Evolutionary conservation across 2,113 vertebrate genomes (phyloP).

Genomic region (Arvicanthis niloticus): DNA sequence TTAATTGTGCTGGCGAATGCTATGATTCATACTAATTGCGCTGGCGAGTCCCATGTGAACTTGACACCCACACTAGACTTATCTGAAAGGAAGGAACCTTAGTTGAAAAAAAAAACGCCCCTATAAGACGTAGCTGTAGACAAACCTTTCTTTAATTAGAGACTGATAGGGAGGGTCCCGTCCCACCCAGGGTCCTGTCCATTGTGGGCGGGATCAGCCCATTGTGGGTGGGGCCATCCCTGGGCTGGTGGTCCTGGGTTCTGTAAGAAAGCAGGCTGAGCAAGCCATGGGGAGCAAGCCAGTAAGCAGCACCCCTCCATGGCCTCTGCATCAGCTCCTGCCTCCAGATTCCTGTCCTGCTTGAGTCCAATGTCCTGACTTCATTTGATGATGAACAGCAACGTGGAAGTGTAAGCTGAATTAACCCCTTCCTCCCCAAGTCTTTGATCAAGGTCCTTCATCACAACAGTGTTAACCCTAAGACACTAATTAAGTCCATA

Average conservation of each 20-base stretch:
- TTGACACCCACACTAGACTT: not conserved
- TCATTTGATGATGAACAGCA: not conserved
- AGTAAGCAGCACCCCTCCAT: not conserved
- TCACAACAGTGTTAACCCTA: not conserved
- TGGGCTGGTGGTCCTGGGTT: not conserved
- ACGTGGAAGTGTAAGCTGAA: not conserved
- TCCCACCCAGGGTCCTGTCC: no score
- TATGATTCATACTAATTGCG: not conserved
- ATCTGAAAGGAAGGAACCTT: not conserved
- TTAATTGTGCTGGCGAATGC: not conserved
- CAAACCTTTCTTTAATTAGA: not conserved
- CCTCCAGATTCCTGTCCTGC: not conserved
- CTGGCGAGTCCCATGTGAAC: not conserved
- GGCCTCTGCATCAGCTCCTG: not conserved
- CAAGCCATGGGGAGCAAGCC: not conserved
- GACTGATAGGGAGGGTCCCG: no score
- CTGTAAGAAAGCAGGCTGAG: not conserved
- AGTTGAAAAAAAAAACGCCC: not conserved
- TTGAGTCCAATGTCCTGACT: not conserved
- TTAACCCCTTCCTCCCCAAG: not conserved
- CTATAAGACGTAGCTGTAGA: not conserved
- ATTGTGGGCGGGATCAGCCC: no score
- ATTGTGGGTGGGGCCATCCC: not conserved
- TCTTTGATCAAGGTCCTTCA: not conserved
- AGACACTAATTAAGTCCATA: not conserved